Conservation (phyloP, 2,888 invertebrate species). For the Heliconius ethilla region DNA sequence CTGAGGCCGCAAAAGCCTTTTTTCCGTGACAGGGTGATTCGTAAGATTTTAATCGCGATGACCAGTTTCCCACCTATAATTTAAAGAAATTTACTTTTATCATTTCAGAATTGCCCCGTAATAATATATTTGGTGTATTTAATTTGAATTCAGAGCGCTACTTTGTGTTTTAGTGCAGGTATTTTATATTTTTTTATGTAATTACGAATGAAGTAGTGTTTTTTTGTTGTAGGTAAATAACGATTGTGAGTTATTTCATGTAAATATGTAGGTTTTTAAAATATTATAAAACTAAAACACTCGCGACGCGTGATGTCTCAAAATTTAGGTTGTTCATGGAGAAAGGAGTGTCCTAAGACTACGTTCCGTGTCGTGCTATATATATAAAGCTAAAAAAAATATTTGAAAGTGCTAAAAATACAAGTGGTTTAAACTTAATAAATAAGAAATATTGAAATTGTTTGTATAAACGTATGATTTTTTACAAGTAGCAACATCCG, state of each 20-base stretch:
- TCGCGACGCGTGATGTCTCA: no score
- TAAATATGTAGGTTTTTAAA: neutral
- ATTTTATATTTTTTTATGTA: neutral
- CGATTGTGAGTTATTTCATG: neutral
- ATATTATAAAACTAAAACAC: no score
- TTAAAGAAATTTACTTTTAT: slow-evolving; percentile 44
- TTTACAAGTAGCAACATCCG: no score
- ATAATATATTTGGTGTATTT: slow-evolving; percentile 24
- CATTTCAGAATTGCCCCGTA: slow-evolving; percentile 39
- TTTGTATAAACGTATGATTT: no score
- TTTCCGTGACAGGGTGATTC: slow-evolving; percentile 22
- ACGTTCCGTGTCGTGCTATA: no score
- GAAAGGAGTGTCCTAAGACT: no score
- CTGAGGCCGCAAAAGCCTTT: slow-evolving; percentile 3
- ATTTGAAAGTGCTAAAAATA: no score
- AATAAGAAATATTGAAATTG: no score
- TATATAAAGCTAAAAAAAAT: no score
- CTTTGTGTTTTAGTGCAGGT: slow-evolving; percentile 9
- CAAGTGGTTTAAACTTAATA: no score
- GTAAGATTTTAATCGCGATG: slow-evolving; percentile 36
- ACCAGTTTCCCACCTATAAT: slow-evolving; percentile 42
- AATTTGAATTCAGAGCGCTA: slow-evolving; percentile 24
- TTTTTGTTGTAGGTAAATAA: neutral
- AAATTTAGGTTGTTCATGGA: no score
- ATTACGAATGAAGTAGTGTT: neutral